These are phyloP conservation scores for Malachius bipustulatus DNA, from an alignment of 2,888 invertebrate genomes.

Conservation along the genomic window DNA sequence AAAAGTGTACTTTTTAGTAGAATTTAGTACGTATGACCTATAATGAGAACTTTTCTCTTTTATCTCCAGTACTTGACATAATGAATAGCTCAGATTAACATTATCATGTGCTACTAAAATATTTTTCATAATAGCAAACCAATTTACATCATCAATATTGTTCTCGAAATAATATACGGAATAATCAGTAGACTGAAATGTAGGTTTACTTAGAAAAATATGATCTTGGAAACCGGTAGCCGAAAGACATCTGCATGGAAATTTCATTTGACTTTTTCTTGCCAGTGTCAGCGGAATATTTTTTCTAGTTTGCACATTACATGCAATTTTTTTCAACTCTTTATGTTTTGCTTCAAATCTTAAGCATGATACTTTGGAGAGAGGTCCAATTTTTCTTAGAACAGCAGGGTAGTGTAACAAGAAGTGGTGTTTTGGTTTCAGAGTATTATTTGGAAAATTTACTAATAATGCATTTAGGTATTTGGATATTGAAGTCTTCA, in stretches of 20 bases:
- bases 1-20: too few relatives aligned
- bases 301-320: conserved; percentile 11
- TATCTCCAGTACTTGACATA: too few relatives aligned
- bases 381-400: conserved; percentile 10
- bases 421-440: conserved; percentile 16
- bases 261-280: conserved; percentile 12
- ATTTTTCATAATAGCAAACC: too few relatives aligned
- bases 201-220: too few relatives aligned
- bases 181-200: too few relatives aligned
- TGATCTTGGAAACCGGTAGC: conserved; percentile 7
- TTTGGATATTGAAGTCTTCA: conserved; percentile 8
- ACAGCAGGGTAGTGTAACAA: conserved; percentile 12
- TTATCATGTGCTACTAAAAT: too few relatives aligned
- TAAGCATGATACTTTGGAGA: conserved; percentile 6
- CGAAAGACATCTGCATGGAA: conserved; percentile 10
- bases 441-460: conserved; percentile 5
- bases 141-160: too few relatives aligned
- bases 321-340: conserved; percentile 13
- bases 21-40: too few relatives aligned
- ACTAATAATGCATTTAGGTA: conserved; percentile 8
- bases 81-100: too few relatives aligned
- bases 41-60: too few relatives aligned
- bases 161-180: too few relatives aligned
- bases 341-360: conserved; percentile 15
- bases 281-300: conserved; percentile 14